These are phyloP conservation scores for Intellagama lesueurii DNA, from an alignment of 2,797 vertebrate species.

Conservation along the genomic window DNA sequence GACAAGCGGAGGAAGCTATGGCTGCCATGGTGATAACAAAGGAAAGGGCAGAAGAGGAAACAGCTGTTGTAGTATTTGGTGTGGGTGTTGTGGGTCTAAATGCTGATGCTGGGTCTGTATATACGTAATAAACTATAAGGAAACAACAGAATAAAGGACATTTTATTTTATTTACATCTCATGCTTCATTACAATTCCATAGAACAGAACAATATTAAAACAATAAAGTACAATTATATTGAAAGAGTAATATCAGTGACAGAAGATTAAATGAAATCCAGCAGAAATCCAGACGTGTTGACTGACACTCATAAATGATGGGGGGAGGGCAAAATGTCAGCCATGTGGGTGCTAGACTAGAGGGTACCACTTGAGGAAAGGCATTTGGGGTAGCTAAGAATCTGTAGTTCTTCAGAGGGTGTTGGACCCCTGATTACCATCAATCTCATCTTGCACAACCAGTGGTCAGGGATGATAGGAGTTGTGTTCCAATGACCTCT, in stretches of 20 bases:
- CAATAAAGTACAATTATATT: neutral
- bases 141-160: too few species aligned
- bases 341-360: neutral
- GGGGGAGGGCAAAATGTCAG: neutral
- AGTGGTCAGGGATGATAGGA: neutral
- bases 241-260: neutral
- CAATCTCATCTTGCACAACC: neutral
- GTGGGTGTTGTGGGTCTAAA: neutral
- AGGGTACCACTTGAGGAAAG: too few species aligned
- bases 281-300: neutral
- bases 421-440: neutral
- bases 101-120: neutral
- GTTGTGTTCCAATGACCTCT: neutral
- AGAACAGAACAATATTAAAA: too few species aligned
- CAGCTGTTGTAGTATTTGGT: neutral
- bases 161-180: too few species aligned
- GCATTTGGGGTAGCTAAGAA: neutral
- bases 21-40: neutral
- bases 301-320: neutral
- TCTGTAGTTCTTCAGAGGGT: neutral
- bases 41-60: neutral
- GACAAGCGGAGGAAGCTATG: neutral
- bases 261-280: neutral
- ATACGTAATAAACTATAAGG: neutral
- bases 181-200: too few species aligned